Conservation (phyloP, 2,113 vertebrate species). For the Patagioenas fasciata region DNA sequence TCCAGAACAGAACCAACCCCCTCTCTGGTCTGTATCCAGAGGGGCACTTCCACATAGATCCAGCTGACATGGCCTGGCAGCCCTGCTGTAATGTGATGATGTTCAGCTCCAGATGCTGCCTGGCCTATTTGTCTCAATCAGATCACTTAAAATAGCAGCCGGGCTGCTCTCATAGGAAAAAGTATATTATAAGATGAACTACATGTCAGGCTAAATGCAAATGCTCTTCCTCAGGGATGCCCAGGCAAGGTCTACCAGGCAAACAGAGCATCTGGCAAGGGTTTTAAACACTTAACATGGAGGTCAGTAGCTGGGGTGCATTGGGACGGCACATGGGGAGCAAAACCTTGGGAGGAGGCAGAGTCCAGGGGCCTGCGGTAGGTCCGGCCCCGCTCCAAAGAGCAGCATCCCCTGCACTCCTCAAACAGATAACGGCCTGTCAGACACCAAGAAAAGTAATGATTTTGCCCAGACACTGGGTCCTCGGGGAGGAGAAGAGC, state of each 20-base stretch:
- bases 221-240: not conserved
- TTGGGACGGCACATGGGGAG: not conserved
- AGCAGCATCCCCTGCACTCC: not conserved
- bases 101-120: not conserved
- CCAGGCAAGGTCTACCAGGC: not conserved
- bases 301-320: not conserved
- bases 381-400: not conserved
- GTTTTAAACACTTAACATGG: not conserved
- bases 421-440: not conserved
- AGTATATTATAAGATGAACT: not conserved
- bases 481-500: not conserved
- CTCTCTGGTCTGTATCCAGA: not conserved
- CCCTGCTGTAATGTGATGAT: not conserved
- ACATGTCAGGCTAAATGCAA: not conserved
- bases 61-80: not conserved
- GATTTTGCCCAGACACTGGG: not conserved
- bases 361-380: not conserved
- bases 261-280: not conserved
- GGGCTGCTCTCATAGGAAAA: not conserved
- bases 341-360: not conserved
- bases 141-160: slow-evolving; percentile 11
- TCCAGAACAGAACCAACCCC: not conserved
- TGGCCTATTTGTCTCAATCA: slow-evolving; percentile 12
- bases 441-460: not conserved
- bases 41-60: not conserved